Conservation (phyloP, 2,888 invertebrate genomes). For the Alsophila aescularia region DNA sequence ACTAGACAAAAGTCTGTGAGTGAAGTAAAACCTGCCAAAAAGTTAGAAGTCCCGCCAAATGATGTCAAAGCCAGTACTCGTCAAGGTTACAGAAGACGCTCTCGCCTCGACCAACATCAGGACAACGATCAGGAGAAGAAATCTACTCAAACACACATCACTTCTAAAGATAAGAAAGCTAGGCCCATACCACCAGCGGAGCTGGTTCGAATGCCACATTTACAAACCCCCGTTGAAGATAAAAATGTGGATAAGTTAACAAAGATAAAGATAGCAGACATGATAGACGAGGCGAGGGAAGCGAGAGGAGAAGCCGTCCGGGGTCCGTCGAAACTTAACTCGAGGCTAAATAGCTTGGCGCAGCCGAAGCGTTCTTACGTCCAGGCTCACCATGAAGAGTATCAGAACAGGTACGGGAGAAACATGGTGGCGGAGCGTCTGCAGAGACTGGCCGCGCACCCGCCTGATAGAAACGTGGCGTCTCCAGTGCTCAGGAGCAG, state of each 20-base stretch:
- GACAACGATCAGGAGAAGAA: slow-evolving; percentile 43
- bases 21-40: slow-evolving; percentile 51
- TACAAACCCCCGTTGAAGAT: slow-evolving; percentile 42
- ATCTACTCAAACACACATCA: background rate
- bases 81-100: slow-evolving; percentile 46
- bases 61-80: slow-evolving; percentile 46
- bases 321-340: slow-evolving; percentile 62
- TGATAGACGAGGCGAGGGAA: slow-evolving; percentile 75
- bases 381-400: slow-evolving; percentile 65
- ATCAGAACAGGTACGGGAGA: slow-evolving; percentile 57
- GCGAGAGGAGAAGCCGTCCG: slow-evolving; percentile 76
- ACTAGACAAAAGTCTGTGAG: slow-evolving; percentile 49
- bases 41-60: slow-evolving; percentile 41
- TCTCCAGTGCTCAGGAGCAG: slow-evolving; percentile 37
- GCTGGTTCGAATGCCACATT: slow-evolving; percentile 31
- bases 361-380: slow-evolving; percentile 71
- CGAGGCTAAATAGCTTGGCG: slow-evolving; percentile 68
- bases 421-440: slow-evolving; percentile 55
- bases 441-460: slow-evolving; percentile 46
- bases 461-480: slow-evolving; percentile 33
- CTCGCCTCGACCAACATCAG: slow-evolving; percentile 51
- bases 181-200: slow-evolving; percentile 32
- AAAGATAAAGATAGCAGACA: slow-evolving; percentile 61
- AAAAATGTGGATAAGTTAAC: slow-evolving; percentile 43
- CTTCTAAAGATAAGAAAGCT: slow-evolving; percentile 39